Evolutionary conservation across 2,797 vertebrate species (phyloP), one percentile per base, ranked within the genome.

Genomic region (Allobates femoralis): DNA sequence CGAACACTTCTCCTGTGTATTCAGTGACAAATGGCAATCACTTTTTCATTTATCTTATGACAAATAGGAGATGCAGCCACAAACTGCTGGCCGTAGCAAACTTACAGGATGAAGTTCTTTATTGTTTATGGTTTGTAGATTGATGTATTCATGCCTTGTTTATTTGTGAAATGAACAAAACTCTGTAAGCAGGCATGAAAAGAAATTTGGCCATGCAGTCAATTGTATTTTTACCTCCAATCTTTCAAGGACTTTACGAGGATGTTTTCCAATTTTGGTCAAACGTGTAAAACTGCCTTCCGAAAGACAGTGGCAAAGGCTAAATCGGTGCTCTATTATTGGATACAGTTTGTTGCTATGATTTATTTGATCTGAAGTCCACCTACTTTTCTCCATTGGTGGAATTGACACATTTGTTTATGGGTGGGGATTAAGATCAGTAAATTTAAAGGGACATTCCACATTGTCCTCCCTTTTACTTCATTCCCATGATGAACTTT

Each of bases 71-170:
- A 95, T 95, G 94, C 95, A 94, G 90, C 92, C 91, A 94, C 94
- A 95, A 96, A 95, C 94, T 96, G 95, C 95, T 95, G 94, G 93
- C 94, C 89, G 90, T 96, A 95, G 95, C 95, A 95, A 96, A 96
- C 93, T 95, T 95, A 95, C 94, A 94, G 94, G 95, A 95, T 95
- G 94, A 95, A 95, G 94, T 96, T 96, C 95, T 95, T 95, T 95
- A 96, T 96, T 96, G 95, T 95, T 95, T 95, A 95, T 95, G 95
- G 94, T 94, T 94, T 95, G 91, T 95, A 94, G 92, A 93, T 95
- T 96, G 95, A 96, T 95, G 94, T 95, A 96, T 96, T 96, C 94
- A 95, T 96, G 95, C 95, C 94, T 96, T 95, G 94, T 96, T 96
- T 96, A 93, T 95, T 95, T 95, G 94, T 95, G 94, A 95, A 95